Base-by-base conservation (phyloP, 2,888 invertebrate species). In the Brenthis ino region DNA sequence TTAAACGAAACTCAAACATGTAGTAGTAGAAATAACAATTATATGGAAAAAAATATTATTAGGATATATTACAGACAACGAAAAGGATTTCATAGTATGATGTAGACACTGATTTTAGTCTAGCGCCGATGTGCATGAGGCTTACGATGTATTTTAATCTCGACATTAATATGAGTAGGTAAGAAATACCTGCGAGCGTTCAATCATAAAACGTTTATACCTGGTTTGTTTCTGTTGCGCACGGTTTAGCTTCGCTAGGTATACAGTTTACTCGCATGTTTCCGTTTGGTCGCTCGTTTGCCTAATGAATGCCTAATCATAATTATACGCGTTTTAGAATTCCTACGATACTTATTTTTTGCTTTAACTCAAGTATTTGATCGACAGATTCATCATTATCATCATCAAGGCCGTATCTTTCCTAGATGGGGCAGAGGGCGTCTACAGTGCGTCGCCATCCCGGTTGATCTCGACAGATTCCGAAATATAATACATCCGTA, bases 171-270 rank as follows among this genome's bases (percentile, higher is more conserved):
- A 91, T 86, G 76, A 79, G 77, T 85, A 79, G 80, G 82, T 80
- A 82, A 83, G 81, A 84, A 91, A 91, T 91, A 91, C 86, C 91
- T 87, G 89, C 74, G 82, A 81, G 85, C 85, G 84, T 88, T 92
- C 89, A 91, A 92, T 92, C 92, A 92, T 92, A 91, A 87, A 82
- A 80, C 80, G 81, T 80, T 81, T 82, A 85, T 86, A 89, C 90
- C 92, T 92, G 92, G 91, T 92, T 91, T 90, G 90, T 91, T 91
- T 92, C 92, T 87, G 84, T 85, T 87, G 84, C 80, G 83, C 82
- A 80, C 80, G 80, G 80, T 83, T 84, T 83, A 67, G 57, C 67
- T 67, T 51, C 63, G 55, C 69, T 61, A 53, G 64, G 66, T 70
- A 58, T 64, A 65, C 65, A 64, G 64, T 65, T 63, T 65, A 74